Evolutionary conservation across 2,888 invertebrate genomes (phyloP).

Genomic region (Cerastis rubricosa): DNA sequence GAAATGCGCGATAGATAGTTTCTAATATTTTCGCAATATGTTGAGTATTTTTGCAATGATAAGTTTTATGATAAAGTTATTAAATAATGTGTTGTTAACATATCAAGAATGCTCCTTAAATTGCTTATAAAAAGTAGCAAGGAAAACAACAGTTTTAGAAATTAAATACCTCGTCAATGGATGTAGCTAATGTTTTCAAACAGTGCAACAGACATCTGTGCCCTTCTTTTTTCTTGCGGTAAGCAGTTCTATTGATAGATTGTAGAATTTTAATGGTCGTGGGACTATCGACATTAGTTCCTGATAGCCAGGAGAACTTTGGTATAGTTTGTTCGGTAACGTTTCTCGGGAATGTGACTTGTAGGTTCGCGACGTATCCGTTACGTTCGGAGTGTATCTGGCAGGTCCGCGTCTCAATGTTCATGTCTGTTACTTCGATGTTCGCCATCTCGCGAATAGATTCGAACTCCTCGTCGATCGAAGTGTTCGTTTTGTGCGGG

Average conservation of each 20-base stretch:
- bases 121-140: neutral
- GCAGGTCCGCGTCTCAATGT: constrained; percentile 91
- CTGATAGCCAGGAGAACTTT: constrained; percentile 88
- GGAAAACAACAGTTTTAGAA: neutral
- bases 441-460: constrained; percentile 89
- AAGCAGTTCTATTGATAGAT: constrained; percentile 95
- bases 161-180: constrained; percentile 85
- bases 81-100: constrained; percentile 1
- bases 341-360: constrained; percentile 91
- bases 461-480: constrained; percentile 89
- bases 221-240: constrained; percentile 95
- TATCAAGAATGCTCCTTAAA: constrained; percentile 2
- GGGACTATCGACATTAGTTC: constrained; percentile 92
- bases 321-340: constrained; percentile 87
- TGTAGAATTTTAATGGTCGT: constrained; percentile 94
- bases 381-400: constrained; percentile 90
- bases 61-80: neutral
- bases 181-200: constrained; percentile 90
- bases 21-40: neutral
- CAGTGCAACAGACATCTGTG: constrained; percentile 97
- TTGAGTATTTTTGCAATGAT: constrained; percentile 7
- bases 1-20: neutral
- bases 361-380: constrained; percentile 89
- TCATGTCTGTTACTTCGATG: constrained; percentile 90
- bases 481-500: constrained; percentile 79